Evolutionary conservation across 2,888 invertebrate genomes (phyloP), one percentile per base, ranked within the genome.

Genomic region (Argynnis bischoffii): DNA sequence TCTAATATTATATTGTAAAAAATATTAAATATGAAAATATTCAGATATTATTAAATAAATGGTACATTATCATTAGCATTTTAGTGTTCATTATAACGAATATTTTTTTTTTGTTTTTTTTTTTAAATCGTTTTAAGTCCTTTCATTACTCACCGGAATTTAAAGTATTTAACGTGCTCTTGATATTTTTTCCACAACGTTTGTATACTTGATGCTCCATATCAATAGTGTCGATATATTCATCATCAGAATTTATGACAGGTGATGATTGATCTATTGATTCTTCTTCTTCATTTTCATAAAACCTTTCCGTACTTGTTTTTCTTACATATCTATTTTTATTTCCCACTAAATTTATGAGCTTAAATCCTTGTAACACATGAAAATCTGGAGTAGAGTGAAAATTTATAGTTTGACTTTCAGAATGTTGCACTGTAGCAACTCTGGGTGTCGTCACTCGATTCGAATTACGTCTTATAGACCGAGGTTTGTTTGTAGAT

Each of bases 311-410:
- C 3, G 79, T 77, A 3, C 83, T 80, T 4, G 84, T 83, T 55
- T 80, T 81, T 69, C 81, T 82, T 35, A 78, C 74, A 61, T 74
- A 70, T 72, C 80, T 84, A 70, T 76, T 87, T 77, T 80, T 87
- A 69, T 81, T 82, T 60, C 77, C 78, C 47, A 80, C 77, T 69
- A 91, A 80, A 76, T 91, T 89, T 26, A 88, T 77, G 1, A 92
- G 82, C 79, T 91, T 92, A 72, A 90, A 92, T 31, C 88, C 87
- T 79, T 89, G 83, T 51, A 92, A 73, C 4, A 89, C 87, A 74
- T 89, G 85, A 64, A 91, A 92, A 75, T 91, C 84, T 53, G 91
- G 92, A 55, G 86, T 86, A 0, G 91, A 84, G 57, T 87, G 86
- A 63, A 86, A 90, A 69, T 77, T 86, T 26, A 91, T 81, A 2